These are phyloP conservation scores for Aphelocoma californica DNA, from an alignment of 2,797 vertebrate genomes.

Conservation along the genomic window DNA sequence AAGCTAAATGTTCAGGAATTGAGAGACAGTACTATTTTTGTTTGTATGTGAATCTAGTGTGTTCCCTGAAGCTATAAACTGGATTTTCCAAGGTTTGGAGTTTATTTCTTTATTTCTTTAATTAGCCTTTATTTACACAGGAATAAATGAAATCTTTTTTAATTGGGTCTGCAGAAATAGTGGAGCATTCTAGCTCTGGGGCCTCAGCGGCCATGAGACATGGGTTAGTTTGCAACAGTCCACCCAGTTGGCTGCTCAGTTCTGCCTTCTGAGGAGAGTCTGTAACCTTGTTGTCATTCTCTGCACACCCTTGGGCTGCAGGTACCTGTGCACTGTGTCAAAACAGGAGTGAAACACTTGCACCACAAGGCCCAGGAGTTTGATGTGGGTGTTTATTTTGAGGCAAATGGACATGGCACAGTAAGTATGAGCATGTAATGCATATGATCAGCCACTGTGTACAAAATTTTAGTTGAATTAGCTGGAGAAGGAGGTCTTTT, in stretches of 20 bases:
- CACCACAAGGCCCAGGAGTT: slow-evolving; percentile 93
- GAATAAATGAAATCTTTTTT: neutral
- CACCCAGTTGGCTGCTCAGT: accelerated
- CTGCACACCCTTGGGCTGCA: slow-evolving; percentile 30
- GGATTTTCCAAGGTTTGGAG: neutral
- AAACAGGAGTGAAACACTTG: slow-evolving; percentile 96
- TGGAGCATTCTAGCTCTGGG: neutral
- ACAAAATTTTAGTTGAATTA: neutral
- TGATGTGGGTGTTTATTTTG: slow-evolving; percentile 94
- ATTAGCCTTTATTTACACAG: neutral
- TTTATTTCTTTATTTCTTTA: neutral
- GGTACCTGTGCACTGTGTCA: slow-evolving; percentile 89
- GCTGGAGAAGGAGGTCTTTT: neutral
- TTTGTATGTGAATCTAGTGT: neutral
- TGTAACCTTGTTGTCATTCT: neutral
- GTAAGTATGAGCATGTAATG: slow-evolving; percentile 75
- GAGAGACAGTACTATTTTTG: neutral
- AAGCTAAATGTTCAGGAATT: neutral
- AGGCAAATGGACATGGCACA: slow-evolving; percentile 96
- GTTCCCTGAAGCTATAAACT: neutral
- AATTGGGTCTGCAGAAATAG: neutral
- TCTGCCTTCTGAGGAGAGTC: accelerated
- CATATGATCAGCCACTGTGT: accelerated
- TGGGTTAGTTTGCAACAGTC: neutral
- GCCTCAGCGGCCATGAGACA: neutral